A percentile compares a stretch with the other conserved stretches of the same genome.
phyloP scores from a whole-genome alignment of 2,888 invertebrate genomes.

The Agrochola litura region DNA sequence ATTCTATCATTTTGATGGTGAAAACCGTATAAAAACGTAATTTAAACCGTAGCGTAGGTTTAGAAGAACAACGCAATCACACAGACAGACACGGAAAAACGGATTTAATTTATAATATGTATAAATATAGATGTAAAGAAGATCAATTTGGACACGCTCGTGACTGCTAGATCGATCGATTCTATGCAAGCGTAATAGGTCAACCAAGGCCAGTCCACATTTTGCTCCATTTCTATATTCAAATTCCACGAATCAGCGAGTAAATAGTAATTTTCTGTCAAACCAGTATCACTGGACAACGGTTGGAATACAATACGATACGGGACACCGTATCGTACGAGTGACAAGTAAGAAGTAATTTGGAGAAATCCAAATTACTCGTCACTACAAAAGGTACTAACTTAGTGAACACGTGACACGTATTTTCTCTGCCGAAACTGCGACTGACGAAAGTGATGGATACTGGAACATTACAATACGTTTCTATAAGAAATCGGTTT shows the following conservation, averaged over 20 bases:
- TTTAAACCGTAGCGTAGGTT: not conserved
- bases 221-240: not conserved
- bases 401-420: not conserved
- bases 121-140: not conserved
- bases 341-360: not conserved
- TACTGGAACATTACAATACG: not conserved
- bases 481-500: not conserved
- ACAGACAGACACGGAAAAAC: not conserved
- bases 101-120: not conserved
- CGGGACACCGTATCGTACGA: not conserved
- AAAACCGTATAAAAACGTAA: not conserved
- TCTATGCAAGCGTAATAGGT: conserved; percentile 24
- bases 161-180: conserved; percentile 11
- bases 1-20: not conserved
- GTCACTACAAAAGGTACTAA: not conserved
- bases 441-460: not conserved
- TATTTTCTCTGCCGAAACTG: not conserved
- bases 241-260: conserved; percentile 6
- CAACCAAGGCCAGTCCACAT: conserved; percentile 16
- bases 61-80: not conserved
- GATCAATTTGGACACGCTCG: not conserved
- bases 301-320: not conserved
- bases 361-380: not conserved
- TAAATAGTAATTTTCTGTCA: not conserved
- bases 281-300: not conserved